Conservation (phyloP, 2,113 vertebrate genomes). For the Hystrix brachyura region DNA sequence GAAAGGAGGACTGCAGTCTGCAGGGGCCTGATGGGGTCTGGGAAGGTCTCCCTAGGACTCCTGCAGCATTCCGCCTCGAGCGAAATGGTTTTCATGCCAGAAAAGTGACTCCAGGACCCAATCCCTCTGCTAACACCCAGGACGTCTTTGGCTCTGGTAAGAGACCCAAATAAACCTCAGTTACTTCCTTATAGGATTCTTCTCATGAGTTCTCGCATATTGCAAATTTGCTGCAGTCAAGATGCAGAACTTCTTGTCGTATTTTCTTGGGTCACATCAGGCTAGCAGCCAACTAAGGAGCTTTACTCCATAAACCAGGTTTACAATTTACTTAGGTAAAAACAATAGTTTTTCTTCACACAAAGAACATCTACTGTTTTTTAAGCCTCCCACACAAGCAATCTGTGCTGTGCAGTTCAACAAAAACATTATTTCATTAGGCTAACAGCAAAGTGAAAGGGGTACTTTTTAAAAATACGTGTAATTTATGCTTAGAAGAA, state of each 20-base stretch:
- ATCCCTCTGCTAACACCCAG: neutral
- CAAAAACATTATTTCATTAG: slow-evolving; percentile 33
- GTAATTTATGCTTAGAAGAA: slow-evolving; percentile 24
- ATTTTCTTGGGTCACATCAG: neutral
- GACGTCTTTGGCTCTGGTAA: neutral
- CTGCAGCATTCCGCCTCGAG: neutral
- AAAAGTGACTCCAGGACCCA: neutral
- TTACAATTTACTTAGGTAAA: slow-evolving; percentile 22
- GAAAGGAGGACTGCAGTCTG: neutral
- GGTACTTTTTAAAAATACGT: neutral
- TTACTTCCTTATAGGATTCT: neutral
- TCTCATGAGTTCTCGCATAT: neutral
- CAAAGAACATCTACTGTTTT: slow-evolving; percentile 24
- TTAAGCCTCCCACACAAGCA: neutral
- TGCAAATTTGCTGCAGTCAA: neutral
- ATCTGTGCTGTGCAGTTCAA: slow-evolving; percentile 1
- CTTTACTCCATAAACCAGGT: neutral
- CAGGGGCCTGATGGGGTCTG: neutral
- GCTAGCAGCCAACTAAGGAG: neutral
- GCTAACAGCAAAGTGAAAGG: neutral
- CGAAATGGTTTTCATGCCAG: neutral
- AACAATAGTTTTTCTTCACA: slow-evolving; percentile 28
- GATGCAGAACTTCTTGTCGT: neutral
- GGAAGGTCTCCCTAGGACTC: neutral
- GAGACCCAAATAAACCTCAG: neutral